These are phyloP conservation scores for Rotaria socialis DNA, from an alignment of 2,888 invertebrate species.

Conservation along the genomic window DNA sequence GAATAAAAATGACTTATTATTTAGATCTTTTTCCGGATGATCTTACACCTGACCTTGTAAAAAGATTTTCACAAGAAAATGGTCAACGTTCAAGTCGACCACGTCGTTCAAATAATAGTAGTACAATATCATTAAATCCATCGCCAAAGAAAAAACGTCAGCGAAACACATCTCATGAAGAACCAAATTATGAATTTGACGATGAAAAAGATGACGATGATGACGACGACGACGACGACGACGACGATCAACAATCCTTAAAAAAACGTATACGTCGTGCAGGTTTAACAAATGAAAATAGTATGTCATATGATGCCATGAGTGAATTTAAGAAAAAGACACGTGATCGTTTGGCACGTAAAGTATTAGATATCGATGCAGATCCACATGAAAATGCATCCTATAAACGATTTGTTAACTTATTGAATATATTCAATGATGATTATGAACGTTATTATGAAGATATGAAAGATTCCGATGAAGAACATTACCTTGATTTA, in stretches of 20 bases:
- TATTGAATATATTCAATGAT: conserved; percentile 42
- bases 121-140: background rate
- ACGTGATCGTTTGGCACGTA: conserved; percentile 20
- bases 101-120: background rate
- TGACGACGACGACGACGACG: background rate
- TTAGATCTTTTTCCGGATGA: conserved; percentile 36
- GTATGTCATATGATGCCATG: background rate
- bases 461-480: background rate
- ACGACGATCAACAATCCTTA: background rate
- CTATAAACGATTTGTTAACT: conserved; percentile 37
- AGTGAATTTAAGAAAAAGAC: background rate
- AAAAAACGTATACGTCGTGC: conserved; percentile 4
- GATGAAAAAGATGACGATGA: background rate
- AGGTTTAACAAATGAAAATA: background rate
- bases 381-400: conserved; percentile 40
- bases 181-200: background rate
- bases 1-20: background rate
- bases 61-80: conserved; percentile 39
- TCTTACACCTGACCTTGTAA: conserved; percentile 44
- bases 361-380: conserved; percentile 13
- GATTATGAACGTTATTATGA: conserved; percentile 40
- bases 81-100: background rate
- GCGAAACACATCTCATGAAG: background rate
- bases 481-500: conserved; percentile 11
- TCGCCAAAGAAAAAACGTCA: background rate